Base-by-base conservation (phyloP, 2,888 invertebrate genomes). In the Rotaria sp. region DNA sequence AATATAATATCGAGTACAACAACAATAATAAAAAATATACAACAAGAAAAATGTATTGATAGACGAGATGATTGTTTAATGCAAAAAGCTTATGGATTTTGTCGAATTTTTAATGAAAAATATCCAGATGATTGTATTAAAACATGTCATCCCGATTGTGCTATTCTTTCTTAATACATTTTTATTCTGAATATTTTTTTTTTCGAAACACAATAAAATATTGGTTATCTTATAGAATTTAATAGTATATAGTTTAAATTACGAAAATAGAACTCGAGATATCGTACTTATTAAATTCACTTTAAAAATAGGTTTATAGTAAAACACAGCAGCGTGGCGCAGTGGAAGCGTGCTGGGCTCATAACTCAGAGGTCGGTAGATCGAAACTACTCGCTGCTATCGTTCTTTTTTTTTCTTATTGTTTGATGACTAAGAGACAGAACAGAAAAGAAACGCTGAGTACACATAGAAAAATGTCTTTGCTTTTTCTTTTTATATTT, bases 271-370 rank as follows among this genome's bases (percentile, higher is more conserved):
- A 52, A 52, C 52, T 52, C 52, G 24, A 21, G 5, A 5, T 4
- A 50, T 50, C 18, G 2, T 18, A 1, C 7, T 24, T 26, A 24
- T 35, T 18, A 21, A 35, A 7, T 15, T 67, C 18, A 67, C 21
- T 35, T 18, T 1, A 7, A 35, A 35, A 67, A 67, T 35, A 15
- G 8, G 4, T 18, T 35, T 7, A 35, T 30, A 38, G 35, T 30
- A 35, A 35, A 67, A 35, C 5, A 67, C 15, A 86, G 86, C 86
- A 86, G 86, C 86, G 86, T 86, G 86, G 86, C 86, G 86, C 86
- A 86, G 86, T 86, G 86, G 86, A 86, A 86, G 86, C 86, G 86
- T 86, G 86, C 86, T 86, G 86, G 86, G 86, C 86, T 86, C 86
- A 86, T 86, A 86, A 86, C 86, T 86, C 86, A 86, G 86, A 86